phyloP scores from a whole-genome alignment of 2,797 vertebrate genomes.

The Acipenser transmontanus region DNA sequence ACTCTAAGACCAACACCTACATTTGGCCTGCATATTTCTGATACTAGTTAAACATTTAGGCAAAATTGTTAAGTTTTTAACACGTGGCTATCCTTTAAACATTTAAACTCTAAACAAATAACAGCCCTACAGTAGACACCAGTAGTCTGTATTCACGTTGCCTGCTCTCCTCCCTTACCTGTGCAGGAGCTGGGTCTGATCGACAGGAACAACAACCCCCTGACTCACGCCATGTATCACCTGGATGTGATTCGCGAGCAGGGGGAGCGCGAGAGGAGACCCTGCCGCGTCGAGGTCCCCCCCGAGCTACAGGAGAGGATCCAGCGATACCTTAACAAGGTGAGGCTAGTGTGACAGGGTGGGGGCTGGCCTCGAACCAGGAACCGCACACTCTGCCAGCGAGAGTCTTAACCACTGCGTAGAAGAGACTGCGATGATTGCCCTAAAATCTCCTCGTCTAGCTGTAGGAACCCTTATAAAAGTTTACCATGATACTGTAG shows the following conservation, averaged over 20 bases:
- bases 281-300: slow-evolving; percentile 72
- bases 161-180: background rate
- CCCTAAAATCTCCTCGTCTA: too few species aligned
- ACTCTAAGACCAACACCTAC: too few species aligned
- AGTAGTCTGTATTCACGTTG: background rate
- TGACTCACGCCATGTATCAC: slow-evolving; percentile 86
- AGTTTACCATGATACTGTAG: too few species aligned
- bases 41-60: too few species aligned
- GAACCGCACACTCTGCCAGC: background rate
- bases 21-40: too few species aligned
- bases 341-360: slow-evolving; percentile 34
- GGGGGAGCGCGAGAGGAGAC: slow-evolving; percentile 65
- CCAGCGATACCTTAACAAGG: slow-evolving; percentile 72
- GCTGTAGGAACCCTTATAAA: too few species aligned
- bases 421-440: background rate
- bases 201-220: slow-evolving; percentile 78
- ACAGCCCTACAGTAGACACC: too few species aligned
- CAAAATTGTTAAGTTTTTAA: background rate
- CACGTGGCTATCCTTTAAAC: background rate
- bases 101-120: too few species aligned
- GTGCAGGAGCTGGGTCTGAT: slow-evolving; percentile 78
- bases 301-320: slow-evolving; percentile 64
- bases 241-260: slow-evolving; percentile 67
- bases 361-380: background rate
- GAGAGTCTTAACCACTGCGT: too few species aligned